Evolutionary conservation across 1,140 invertebrate species (phyloP), one percentile per base, ranked within the genome.

Genomic region (Drosophila bocqueti): DNA sequence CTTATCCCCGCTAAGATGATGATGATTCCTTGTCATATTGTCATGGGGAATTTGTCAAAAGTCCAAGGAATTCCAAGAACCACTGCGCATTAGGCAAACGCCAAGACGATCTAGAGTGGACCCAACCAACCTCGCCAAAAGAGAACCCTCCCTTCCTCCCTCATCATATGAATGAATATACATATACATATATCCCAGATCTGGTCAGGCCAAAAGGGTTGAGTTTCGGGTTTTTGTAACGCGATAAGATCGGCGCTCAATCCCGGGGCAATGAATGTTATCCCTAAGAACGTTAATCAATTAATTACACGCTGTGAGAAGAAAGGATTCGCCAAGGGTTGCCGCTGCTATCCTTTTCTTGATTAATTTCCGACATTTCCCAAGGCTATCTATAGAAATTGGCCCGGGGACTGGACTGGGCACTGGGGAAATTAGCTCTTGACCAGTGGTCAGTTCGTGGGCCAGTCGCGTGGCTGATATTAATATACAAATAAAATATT

Each of bases 221-320:
- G 77, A 34, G 61, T 26, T 36, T 72, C 54, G 81, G 60, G 85
- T 79, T 79, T 79, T 79, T 89, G 85, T 90, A 90, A 90, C 60
- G 50, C 72, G 85, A 90, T 90, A 90, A 90, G 81, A 90, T 90
- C 85, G 81, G 40, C 49, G 9, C 68, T 73, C 81, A 85, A 85
- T 85, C 79, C 71, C 59, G 63, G 59, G 40, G 54, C 54, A 59
- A 69, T 49, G 46, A 84, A 82, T 71, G 79, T 63, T 85, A 82
- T 90, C 86, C 85, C 75, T 91, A 90, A 90, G 85, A 79, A 90
- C 78, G 85, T 90, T 90, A 90, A 90, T 90, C 85, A 90, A 90
- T 90, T 90, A 90, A 90, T 90, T 90, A 85, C 85, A 90, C 76
- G 86, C 85, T 84, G 85, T 69, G 85, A 47, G 45, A 54, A 58